Percentiles rank a stretch among this genome's conserved stretches.
Conservation (phyloP, 2,113 vertebrate genomes). For the Aptenodytes patagonicus region DNA sequence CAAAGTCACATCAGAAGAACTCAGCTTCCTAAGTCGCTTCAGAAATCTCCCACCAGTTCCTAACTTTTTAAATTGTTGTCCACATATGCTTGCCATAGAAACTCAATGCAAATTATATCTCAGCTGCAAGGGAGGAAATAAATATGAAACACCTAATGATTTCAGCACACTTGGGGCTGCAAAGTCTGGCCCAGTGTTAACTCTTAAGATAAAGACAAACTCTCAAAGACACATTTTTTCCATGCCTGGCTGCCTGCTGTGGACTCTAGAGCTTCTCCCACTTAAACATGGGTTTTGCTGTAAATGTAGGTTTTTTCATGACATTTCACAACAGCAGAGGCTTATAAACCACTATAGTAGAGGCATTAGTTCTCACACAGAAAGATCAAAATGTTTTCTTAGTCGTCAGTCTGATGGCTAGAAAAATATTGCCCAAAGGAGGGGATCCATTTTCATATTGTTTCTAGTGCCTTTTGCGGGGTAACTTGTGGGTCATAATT, state of each 20-base stretch:
- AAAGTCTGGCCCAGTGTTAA: background rate
- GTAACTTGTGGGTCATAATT: background rate
- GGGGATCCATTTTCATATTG: rapidly evolving
- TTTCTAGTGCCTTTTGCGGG: background rate
- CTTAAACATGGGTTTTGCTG: background rate
- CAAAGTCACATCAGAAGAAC: background rate
- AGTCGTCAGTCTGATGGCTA: background rate
- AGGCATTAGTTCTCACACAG: background rate
- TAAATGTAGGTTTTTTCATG: background rate
- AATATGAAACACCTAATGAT: conserved; percentile 39
- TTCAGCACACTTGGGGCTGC: background rate
- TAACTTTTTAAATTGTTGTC: background rate
- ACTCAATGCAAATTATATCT: background rate
- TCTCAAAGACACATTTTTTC: background rate
- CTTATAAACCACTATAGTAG: background rate
- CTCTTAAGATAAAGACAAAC: background rate
- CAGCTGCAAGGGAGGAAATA: conserved; percentile 11
- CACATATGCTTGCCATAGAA: background rate
- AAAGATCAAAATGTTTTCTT: background rate
- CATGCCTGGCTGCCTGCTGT: background rate
- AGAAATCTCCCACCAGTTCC: background rate
- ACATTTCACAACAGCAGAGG: background rate
- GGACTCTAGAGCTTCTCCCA: background rate
- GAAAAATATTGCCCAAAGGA: background rate
- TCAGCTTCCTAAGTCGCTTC: background rate